These are phyloP conservation scores for Emberiza fucata DNA, from an alignment of 2,113 vertebrate genomes.

Conservation along the genomic window DNA sequence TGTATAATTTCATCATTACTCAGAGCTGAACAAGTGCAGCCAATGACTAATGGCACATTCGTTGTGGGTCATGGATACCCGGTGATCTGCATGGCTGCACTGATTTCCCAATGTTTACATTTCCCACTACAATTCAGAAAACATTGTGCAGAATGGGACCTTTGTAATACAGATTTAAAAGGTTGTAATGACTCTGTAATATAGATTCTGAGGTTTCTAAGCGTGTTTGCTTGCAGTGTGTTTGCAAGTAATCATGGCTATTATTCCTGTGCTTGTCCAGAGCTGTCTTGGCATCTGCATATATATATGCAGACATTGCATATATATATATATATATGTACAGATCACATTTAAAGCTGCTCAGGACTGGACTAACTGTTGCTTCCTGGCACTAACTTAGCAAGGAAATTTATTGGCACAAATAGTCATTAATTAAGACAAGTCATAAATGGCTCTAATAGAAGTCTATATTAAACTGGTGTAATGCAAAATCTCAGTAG, in stretches of 20 bases:
- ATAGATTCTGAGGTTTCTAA: background rate
- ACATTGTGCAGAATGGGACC: background rate
- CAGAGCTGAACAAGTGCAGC: background rate
- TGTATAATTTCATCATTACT: background rate
- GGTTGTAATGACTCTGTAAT: no score
- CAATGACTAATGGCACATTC: background rate
- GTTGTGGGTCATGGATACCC: background rate
- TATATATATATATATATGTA: background rate
- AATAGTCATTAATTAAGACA: background rate
- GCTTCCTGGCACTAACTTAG: background rate
- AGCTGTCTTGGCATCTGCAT: background rate
- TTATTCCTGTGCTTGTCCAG: background rate
- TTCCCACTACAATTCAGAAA: background rate
- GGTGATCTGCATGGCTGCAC: background rate
- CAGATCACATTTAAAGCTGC: background rate
- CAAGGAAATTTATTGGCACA: background rate
- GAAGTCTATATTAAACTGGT: background rate
- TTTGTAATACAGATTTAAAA: background rate
- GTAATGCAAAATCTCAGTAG: background rate
- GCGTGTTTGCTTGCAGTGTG: background rate
- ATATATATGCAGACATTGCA: background rate
- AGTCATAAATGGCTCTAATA: background rate
- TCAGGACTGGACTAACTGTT: background rate
- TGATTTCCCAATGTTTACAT: background rate
- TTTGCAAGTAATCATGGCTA: background rate